Evolutionary conservation across 2,888 invertebrate genomes (phyloP), one percentile per base, ranked within the genome.

Genomic region (Drosophila neoperkinsi): DNA sequence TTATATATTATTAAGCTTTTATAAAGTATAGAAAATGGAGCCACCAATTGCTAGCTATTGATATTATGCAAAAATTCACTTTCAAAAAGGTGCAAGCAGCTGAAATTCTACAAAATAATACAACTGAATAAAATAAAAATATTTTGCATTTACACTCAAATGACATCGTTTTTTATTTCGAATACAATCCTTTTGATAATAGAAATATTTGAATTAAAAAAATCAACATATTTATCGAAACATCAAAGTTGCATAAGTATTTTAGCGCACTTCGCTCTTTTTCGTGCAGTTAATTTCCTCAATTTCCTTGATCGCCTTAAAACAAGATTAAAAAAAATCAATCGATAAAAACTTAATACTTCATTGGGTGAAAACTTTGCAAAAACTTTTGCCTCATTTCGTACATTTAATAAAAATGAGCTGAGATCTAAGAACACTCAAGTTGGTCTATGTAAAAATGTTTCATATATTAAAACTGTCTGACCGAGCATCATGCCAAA

Each of bases 361-460:
- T 34, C 13, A 21, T 21, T 38, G 2, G 5, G 3, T n/a, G 5
- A 30, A 13, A 61, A 18, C 30, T 38, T 49, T 11, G 1, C 11
- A 31, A 13, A 21, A 53, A 33, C 34, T 36, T 60, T 16, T 50
- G n/a, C n/a, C 21, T 38, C 30, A 53, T 41, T 25, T 51, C 0
- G 18, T 11, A 11, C 13, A 13, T 41, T 25, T 52, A 16, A 34
- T 9, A 49, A 25, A 36, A 36, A 11, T 55, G 10, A 25, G 25
- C 16, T 16, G 21, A 53, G 25, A 58, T 31, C 33, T 28, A 30
- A 49, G 34, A 18, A 33, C 49, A 25, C 18, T n/a, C 9, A 31
- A 59, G 36, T 59, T 49, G 34, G n/a, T 10, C 36, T 21, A 50
- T 50, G 49, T 66, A 53, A 50, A 71, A 60, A 60, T 60, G n/a